Percentiles rank a stretch among this genome's conserved stretches.
These are phyloP conservation scores for Heteractis magnifica DNA, from an alignment of 92 coral and sea anemone species.

Conservation along the genomic window DNA sequence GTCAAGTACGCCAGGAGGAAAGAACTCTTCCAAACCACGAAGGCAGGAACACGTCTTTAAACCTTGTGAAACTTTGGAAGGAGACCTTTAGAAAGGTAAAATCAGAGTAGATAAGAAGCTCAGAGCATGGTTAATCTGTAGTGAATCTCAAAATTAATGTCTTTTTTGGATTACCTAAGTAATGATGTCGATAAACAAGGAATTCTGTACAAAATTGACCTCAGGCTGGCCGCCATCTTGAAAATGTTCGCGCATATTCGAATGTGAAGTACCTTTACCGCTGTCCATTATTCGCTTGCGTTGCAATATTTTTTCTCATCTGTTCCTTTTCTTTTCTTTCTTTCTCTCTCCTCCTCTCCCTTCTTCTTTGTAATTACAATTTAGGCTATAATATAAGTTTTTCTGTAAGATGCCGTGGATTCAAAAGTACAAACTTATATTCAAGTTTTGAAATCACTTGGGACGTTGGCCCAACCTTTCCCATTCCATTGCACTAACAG, in stretches of 20 bases:
- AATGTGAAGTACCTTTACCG: conserved; percentile 34
- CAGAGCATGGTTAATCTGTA: not conserved
- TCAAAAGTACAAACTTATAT: too few species aligned
- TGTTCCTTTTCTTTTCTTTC: not conserved
- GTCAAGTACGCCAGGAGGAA: conserved; percentile 85
- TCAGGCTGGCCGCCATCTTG: conserved; percentile 47
- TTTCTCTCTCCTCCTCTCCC: not conserved
- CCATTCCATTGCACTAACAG: too few species aligned
- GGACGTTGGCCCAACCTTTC: too few species aligned
- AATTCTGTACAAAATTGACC: conserved; percentile 14
- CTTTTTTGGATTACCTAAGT: not conserved
- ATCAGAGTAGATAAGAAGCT: not conserved
- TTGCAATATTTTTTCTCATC: not conserved
- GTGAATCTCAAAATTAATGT: not conserved
- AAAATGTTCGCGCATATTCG: conserved; percentile 21
- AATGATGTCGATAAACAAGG: not conserved
- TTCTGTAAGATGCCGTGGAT: too few species aligned
- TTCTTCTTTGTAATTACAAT: not conserved
- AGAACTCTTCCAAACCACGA: conserved; percentile 86
- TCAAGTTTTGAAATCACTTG: too few species aligned
- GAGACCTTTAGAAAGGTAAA: conserved; percentile 9
- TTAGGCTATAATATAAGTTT: too few species aligned
- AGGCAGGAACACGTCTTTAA: conserved; percentile 44
- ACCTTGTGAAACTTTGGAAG: conserved; percentile 29
- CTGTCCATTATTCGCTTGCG: not conserved